Evolutionary conservation across 2,888 invertebrate genomes (phyloP).

Genomic region (Heliconius hortense): DNA sequence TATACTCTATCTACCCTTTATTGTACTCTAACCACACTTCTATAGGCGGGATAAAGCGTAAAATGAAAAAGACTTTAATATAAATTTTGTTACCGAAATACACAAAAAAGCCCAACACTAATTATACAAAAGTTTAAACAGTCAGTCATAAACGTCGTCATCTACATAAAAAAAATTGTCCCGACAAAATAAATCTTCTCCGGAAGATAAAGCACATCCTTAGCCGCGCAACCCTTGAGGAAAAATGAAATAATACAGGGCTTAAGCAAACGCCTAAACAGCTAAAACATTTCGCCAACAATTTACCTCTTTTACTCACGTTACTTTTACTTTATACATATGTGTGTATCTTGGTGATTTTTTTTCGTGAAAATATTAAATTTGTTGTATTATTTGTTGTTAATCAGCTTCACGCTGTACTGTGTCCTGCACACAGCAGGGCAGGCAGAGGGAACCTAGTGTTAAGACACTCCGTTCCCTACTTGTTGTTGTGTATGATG

Average conservation of each 20-base stretch:
- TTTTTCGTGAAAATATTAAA: too few species aligned
- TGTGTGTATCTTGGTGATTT: not conserved
- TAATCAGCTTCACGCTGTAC: too few species aligned
- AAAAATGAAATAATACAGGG: slow-evolving; percentile 40
- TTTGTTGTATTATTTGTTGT: too few species aligned
- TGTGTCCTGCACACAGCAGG: too few species aligned
- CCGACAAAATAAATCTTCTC: slow-evolving; percentile 30
- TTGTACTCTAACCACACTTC: not conserved
- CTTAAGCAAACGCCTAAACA: slow-evolving; percentile 42
- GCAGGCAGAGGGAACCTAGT: too few species aligned
- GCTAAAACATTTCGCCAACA: slow-evolving; percentile 14
- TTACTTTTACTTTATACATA: slow-evolving; percentile 1
- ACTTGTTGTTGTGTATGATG: too few species aligned
- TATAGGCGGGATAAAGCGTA: not conserved
- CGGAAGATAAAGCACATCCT: slow-evolving; percentile 31
- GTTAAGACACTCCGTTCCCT: too few species aligned
- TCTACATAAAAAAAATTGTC: slow-evolving; percentile 30
- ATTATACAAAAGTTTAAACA: slow-evolving; percentile 22
- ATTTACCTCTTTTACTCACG: slow-evolving; percentile 2
- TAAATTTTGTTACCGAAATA: not conserved
- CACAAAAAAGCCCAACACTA: slow-evolving; percentile 11
- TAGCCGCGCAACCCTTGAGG: slow-evolving; percentile 36
- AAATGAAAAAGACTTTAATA: not conserved
- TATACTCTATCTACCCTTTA: too few species aligned
- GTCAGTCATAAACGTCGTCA: slow-evolving; percentile 25